phyloP scores from a whole-genome alignment of 1,140 invertebrate genomes.

The Listronotus oregonensis region DNA sequence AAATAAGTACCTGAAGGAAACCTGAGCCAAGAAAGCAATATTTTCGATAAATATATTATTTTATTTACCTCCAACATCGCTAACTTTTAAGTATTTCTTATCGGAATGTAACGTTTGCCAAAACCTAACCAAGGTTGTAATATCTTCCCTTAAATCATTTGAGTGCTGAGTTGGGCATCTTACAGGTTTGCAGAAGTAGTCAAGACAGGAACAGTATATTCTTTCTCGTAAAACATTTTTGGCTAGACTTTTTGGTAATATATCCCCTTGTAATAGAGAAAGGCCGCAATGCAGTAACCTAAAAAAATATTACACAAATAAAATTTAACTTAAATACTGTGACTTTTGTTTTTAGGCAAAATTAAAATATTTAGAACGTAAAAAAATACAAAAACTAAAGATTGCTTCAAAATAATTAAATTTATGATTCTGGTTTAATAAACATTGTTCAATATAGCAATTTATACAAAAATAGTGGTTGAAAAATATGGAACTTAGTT shows the following conservation, averaged over 20 bases:
- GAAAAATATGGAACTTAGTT: too few relatives aligned
- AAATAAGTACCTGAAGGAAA: too few relatives aligned
- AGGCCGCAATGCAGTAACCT: conserved; percentile 91
- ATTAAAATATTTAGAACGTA: too few relatives aligned
- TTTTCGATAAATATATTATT: too few relatives aligned
- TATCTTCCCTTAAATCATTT: conserved; percentile 84
- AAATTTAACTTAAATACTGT: too few relatives aligned
- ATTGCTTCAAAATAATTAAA: too few relatives aligned
- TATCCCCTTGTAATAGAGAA: conserved; percentile 92
- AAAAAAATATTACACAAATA: conserved; percentile 29
- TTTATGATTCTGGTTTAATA: too few relatives aligned
- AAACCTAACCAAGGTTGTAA: conserved; percentile 88
- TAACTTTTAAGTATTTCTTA: conserved; percentile 92
- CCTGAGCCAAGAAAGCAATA: too few relatives aligned
- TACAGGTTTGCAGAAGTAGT: conserved; percentile 90
- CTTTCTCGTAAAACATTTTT: conserved; percentile 93
- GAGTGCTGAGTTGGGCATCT: conserved; percentile 82
- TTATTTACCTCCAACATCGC: conserved; percentile 65
- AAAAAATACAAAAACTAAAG: too few relatives aligned
- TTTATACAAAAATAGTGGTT: too few relatives aligned
- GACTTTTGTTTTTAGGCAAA: too few relatives aligned
- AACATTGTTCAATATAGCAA: too few relatives aligned
- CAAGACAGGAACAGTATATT: conserved; percentile 91
- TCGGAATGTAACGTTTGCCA: conserved; percentile 97
- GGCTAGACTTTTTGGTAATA: conserved; percentile 80